Conservation (phyloP, 2,113 vertebrate species). For the Microtus ochrogaster region DNA sequence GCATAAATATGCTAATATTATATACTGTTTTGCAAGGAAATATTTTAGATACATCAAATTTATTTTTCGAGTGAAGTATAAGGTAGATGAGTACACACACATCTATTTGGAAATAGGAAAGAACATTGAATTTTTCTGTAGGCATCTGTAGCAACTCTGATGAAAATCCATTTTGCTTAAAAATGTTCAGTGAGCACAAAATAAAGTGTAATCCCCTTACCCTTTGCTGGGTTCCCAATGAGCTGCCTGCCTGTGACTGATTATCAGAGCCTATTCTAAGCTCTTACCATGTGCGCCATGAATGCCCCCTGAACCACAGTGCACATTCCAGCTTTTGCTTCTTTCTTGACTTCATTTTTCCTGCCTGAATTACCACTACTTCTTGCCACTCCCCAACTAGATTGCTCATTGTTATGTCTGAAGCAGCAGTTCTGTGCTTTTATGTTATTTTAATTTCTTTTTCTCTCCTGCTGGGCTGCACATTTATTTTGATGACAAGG, state of each 20-base stretch:
- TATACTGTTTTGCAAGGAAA: not conserved
- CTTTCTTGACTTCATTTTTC: not conserved
- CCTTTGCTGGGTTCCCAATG: not conserved
- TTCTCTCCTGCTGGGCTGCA: not conserved
- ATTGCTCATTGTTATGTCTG: not conserved
- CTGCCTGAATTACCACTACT: not conserved
- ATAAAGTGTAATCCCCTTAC: not conserved
- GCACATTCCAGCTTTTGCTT: not conserved
- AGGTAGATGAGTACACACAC: not conserved
- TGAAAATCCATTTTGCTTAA: not conserved
- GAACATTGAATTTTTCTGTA: not conserved
- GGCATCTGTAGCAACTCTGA: not conserved
- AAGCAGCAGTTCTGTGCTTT: not conserved
- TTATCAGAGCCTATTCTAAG: not conserved
- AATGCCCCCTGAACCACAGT: not conserved
- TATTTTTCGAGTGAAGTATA: not conserved
- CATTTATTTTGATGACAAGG: not conserved
- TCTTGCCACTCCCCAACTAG: not conserved
- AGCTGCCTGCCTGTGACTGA: not conserved
- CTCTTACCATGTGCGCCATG: not conserved
- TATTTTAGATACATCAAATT: not conserved
- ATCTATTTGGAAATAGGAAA: constrained; percentile 1
- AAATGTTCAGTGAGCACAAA: not conserved
- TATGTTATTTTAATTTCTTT: not conserved
- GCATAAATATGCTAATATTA: constrained; percentile 2